Percentiles rank a stretch among this genome's conserved stretches.
Evolutionary conservation across 2,113 vertebrate species (phyloP).

Genomic region (Semicossyphus pulcher): DNA sequence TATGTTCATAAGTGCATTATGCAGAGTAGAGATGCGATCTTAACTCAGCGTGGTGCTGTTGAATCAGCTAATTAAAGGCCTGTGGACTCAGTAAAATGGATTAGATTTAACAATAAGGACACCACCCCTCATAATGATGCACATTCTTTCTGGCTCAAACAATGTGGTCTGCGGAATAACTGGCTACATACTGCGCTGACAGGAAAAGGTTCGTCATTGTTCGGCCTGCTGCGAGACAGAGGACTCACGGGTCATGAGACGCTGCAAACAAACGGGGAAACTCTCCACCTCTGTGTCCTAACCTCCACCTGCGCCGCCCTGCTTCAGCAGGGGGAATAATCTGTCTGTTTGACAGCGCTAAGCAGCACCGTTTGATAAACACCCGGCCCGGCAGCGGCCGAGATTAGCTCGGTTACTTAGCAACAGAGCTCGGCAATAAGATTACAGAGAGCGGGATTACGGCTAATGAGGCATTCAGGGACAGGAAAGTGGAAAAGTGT

Average conservation of each 20-base stretch:
- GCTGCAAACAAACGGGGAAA: background rate
- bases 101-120: conserved; percentile 52
- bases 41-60: conserved; percentile 8
- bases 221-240: conserved; percentile 28
- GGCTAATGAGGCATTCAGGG: conserved; percentile 50
- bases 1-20: background rate
- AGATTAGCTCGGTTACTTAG: conserved; percentile 65
- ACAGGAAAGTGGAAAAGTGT: conserved; percentile 17
- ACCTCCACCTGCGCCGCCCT: conserved; percentile 15
- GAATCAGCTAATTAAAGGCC: conserved; percentile 29
- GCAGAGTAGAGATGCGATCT: background rate
- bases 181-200: conserved; percentile 1
- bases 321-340: conserved; percentile 25
- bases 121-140: conserved; percentile 35
- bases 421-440: conserved; percentile 51
- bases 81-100: conserved; percentile 19
- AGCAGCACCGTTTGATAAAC: conserved; percentile 31
- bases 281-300: background rate
- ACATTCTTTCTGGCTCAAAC: conserved; percentile 34
- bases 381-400: background rate
- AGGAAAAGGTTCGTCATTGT: conserved; percentile 47
- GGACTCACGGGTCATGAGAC: conserved; percentile 30
- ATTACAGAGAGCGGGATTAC: conserved; percentile 70
- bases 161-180: conserved; percentile 30
- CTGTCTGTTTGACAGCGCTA: conserved; percentile 9